A percentile compares a stretch with the other conserved stretches of the same genome.
phyloP scores from a whole-genome alignment of 1,140 invertebrate genomes.

The Zaprionus davidi region DNA sequence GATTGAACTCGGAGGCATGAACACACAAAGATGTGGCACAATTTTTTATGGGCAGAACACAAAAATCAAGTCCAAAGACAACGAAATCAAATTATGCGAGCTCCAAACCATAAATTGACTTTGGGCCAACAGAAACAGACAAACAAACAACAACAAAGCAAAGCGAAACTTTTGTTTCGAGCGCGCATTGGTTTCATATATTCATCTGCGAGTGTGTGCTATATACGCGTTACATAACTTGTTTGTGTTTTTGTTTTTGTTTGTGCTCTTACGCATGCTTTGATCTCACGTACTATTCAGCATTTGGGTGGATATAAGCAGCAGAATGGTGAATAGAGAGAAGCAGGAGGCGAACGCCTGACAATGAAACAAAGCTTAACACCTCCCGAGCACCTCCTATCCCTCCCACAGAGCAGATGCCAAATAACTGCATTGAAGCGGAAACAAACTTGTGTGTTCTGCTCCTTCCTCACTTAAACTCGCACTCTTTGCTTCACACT shows the following conservation, averaged over 20 bases:
- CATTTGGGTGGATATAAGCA: slow-evolving; percentile 15
- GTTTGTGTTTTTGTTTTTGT: background rate
- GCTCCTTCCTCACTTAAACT: background rate
- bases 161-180: slow-evolving; percentile 49
- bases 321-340: background rate
- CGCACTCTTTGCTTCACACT: background rate
- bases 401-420: slow-evolving; percentile 14
- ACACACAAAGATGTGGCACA: slow-evolving; percentile 31
- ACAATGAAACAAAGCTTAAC: slow-evolving; percentile 39
- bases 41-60: slow-evolving; percentile 32
- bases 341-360: slow-evolving; percentile 18
- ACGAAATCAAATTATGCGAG: slow-evolving; percentile 77
- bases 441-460: slow-evolving; percentile 41
- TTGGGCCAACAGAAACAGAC: slow-evolving; percentile 47
- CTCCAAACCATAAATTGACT: slow-evolving; percentile 76
- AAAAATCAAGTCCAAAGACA: slow-evolving; percentile 42
- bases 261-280: slow-evolving; percentile 52
- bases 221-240: background rate
- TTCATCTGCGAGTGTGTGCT: slow-evolving; percentile 8
- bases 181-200: slow-evolving; percentile 21
- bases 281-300: slow-evolving; percentile 54
- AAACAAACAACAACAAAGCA: slow-evolving; percentile 41
- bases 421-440: slow-evolving; percentile 59
- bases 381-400: slow-evolving; percentile 9
- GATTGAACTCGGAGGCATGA: slow-evolving; percentile 36